A percentile compares a stretch with the other conserved stretches of the same genome.
phyloP scores from a whole-genome alignment of 2,113 vertebrate species.

The Hippoglossus stenolepis region DNA sequence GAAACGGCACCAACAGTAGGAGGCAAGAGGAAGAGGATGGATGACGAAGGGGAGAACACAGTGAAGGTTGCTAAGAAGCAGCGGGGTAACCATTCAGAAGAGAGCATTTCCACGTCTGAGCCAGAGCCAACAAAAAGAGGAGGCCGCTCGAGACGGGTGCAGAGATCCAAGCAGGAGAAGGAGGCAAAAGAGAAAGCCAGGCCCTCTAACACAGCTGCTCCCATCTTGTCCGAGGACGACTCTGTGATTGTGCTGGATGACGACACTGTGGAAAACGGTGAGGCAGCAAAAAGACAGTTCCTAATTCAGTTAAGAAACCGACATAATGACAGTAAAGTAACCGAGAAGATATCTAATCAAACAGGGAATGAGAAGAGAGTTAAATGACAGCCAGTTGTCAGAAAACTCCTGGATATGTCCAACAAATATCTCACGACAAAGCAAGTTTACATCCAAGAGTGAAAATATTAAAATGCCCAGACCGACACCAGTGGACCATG shows the following conservation, averaged over 20 bases:
- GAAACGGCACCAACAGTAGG: slow-evolving; percentile 46
- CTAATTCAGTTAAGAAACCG: too few relatives aligned
- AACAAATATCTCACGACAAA: neutral
- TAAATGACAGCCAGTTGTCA: too few relatives aligned
- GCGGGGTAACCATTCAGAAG: slow-evolving; percentile 52
- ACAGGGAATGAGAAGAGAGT: too few relatives aligned
- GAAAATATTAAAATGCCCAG: too few relatives aligned
- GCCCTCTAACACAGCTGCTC: neutral
- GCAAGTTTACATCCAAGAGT: neutral
- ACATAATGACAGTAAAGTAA: too few relatives aligned
- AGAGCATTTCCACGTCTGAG: slow-evolving; percentile 17
- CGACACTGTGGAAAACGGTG: slow-evolving; percentile 59
- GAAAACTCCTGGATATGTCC: too few relatives aligned
- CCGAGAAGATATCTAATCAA: too few relatives aligned
- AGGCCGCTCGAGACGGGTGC: slow-evolving; percentile 56
- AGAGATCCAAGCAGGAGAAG: slow-evolving; percentile 41
- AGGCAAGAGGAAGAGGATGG: slow-evolving; percentile 79
- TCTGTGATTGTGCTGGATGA: slow-evolving; percentile 52
- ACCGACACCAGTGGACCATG: too few relatives aligned
- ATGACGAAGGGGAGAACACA: slow-evolving; percentile 46
- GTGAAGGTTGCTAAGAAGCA: slow-evolving; percentile 78
- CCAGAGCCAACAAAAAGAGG: slow-evolving; percentile 31
- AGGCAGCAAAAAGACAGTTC: neutral
- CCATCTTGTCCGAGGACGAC: slow-evolving; percentile 29
- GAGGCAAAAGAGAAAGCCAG: slow-evolving; percentile 19